Conservation (phyloP, 2,797 vertebrate genomes). For the Enteromius trimaculatus region DNA sequence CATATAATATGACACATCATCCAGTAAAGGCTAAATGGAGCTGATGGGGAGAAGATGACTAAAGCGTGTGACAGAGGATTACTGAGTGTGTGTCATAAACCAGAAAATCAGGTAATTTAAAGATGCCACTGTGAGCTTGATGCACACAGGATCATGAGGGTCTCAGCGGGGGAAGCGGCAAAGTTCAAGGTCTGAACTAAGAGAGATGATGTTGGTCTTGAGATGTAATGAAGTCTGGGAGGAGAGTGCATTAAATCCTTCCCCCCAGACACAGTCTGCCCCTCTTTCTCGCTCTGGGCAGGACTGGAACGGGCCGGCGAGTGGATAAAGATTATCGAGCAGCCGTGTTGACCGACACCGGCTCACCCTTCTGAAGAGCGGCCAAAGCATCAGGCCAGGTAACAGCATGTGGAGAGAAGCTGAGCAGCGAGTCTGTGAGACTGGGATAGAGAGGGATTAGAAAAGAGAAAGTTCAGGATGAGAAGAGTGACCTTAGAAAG, state of each 20-base stretch:
- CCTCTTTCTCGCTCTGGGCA: not conserved
- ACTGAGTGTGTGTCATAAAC: constrained; percentile 8
- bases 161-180: constrained; percentile 4
- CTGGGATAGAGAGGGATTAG: constrained; percentile 5
- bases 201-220: constrained; percentile 2
- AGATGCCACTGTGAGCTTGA: not conserved
- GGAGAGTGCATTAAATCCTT: constrained; percentile 13
- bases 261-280: not conserved
- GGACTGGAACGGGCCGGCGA: constrained; percentile 24
- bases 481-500: constrained; percentile 24
- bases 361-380: constrained; percentile 18
- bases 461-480: constrained; percentile 6
- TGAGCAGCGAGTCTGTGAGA: constrained; percentile 8
- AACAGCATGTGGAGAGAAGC: constrained; percentile 3
- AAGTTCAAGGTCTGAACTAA: constrained; percentile 32
- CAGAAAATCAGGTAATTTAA: constrained; percentile 15
- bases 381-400: constrained; percentile 26
- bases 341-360: constrained; percentile 23
- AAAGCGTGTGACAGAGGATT: not conserved
- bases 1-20: constrained; percentile 2
- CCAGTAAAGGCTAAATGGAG: constrained; percentile 13
- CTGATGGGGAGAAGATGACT: constrained; percentile 16
- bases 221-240: constrained; percentile 11
- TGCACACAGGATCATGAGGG: not conserved
- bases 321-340: constrained; percentile 37